Evolutionary conservation across 2,888 invertebrate species (phyloP).

Genomic region (Trissoscelio sp.): DNA sequence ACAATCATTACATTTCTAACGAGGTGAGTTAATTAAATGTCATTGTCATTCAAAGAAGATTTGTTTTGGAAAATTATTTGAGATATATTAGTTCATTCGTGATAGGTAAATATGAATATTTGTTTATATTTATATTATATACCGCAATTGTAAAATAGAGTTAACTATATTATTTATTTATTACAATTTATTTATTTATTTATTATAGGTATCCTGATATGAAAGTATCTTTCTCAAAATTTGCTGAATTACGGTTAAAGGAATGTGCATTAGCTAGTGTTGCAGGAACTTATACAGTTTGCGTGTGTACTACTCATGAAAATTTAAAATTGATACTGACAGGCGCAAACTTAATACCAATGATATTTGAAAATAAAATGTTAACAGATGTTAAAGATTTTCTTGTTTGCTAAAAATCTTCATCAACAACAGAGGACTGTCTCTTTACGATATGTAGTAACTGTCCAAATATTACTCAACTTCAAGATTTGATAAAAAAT

Average conservation of each 20-base stretch:
- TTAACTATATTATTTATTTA: neutral
- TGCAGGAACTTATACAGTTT: slow-evolving; percentile 30
- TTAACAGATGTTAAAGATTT: slow-evolving; percentile 22
- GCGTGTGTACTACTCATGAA: slow-evolving; percentile 22
- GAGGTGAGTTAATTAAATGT: too few relatives aligned
- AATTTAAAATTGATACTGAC: slow-evolving; percentile 33
- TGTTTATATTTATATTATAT: too few relatives aligned
- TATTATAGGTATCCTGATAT: neutral
- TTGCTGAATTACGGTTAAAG: slow-evolving; percentile 17
- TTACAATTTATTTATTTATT: too few relatives aligned
- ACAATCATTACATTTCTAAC: too few relatives aligned
- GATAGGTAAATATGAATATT: too few relatives aligned
- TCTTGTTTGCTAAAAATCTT: slow-evolving; percentile 4
- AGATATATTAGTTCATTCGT: too few relatives aligned
- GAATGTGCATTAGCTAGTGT: slow-evolving; percentile 21
- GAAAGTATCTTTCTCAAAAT: slow-evolving; percentile 34
- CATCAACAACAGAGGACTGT: slow-evolving; percentile 10
- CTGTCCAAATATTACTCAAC: slow-evolving; percentile 3
- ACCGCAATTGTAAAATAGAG: slow-evolving; percentile 12
- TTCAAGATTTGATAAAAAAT: neutral
- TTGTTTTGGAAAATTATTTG: slow-evolving; percentile 20
- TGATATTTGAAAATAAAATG: neutral
- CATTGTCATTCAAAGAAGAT: slow-evolving; percentile 4
- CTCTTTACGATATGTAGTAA: slow-evolving; percentile 24
- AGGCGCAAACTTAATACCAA: neutral